A percentile compares a stretch with the other conserved stretches of the same genome.
phyloP scores from a whole-genome alignment of 1,140 invertebrate genomes.

The Apis florea region DNA sequence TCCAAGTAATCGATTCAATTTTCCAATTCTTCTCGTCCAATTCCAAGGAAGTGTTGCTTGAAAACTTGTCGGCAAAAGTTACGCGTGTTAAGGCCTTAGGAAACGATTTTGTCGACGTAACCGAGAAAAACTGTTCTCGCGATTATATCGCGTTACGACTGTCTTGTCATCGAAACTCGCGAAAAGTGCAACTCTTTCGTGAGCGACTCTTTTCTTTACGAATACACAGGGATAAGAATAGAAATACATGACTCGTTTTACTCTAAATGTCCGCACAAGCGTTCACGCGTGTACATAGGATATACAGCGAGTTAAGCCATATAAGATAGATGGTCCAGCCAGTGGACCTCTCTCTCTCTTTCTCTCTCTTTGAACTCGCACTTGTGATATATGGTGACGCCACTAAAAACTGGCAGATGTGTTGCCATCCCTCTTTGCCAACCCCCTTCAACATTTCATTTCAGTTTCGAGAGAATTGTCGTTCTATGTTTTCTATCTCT shows the following conservation, averaged over 20 bases:
- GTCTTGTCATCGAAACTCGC: constrained; percentile 40
- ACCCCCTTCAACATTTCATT: not conserved
- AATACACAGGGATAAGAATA: not conserved
- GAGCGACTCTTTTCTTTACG: not conserved
- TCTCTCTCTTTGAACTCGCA: constrained; percentile 61
- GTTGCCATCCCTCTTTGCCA: constrained; percentile 34
- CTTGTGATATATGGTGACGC: constrained; percentile 71
- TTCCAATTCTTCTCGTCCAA: constrained; percentile 27
- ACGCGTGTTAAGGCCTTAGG: constrained; percentile 3
- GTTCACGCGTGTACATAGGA: not conserved
- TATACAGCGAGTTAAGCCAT: constrained; percentile 64
- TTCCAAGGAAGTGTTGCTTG: not conserved
- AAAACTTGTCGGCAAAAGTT: constrained; percentile 9
- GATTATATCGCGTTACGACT: constrained; percentile 49
- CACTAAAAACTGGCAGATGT: constrained; percentile 73
- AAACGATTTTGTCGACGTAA: constrained; percentile 46
- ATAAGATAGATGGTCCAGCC: constrained; percentile 71
- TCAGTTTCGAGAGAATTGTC: constrained; percentile 12
- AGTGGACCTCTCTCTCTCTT: constrained; percentile 50
- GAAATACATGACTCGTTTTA: not conserved
- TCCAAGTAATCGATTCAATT: constrained; percentile 24
- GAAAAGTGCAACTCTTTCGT: not conserved
- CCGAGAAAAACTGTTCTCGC: constrained; percentile 59
- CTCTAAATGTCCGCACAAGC: not conserved
- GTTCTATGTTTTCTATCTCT: constrained; percentile 36